These are phyloP conservation scores for Penelope pileata DNA, from an alignment of 2,113 vertebrate species.

Conservation along the genomic window DNA sequence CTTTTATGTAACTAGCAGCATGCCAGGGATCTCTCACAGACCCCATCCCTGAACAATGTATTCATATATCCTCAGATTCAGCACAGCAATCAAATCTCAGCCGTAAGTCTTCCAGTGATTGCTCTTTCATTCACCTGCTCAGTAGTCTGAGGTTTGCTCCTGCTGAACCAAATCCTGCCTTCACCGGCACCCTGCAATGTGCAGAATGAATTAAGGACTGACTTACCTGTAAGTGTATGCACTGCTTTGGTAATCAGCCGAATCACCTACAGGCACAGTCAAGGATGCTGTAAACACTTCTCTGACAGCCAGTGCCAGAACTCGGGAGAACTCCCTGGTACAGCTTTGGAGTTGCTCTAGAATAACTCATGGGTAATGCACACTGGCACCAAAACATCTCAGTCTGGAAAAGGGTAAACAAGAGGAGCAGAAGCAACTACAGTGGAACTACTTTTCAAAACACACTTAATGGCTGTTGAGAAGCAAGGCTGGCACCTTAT, in stretches of 20 bases:
- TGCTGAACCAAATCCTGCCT: not conserved
- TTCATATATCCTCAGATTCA: not conserved
- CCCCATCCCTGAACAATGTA: not conserved
- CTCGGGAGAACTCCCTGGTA: not conserved
- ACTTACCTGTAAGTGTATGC: not conserved
- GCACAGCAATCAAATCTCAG: not conserved
- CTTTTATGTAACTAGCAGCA: constrained; percentile 23
- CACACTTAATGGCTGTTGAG: not conserved
- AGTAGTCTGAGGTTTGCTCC: not conserved
- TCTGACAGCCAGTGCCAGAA: not conserved
- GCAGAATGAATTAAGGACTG: not conserved
- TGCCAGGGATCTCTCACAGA: not conserved
- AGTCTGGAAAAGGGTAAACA: not conserved
- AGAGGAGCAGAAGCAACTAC: not conserved
- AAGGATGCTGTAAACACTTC: not conserved
- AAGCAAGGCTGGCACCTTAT: not conserved
- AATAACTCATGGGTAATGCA: not conserved
- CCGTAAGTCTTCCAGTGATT: not conserved
- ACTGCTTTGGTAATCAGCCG: not conserved
- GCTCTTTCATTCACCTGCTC: not conserved
- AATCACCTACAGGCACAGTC: not conserved
- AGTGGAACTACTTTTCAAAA: not conserved
- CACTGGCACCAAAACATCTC: not conserved
- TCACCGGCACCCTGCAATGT: not conserved
- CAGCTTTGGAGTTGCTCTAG: not conserved